These are phyloP conservation scores for Drosophila pseudotalamancana DNA, from an alignment of 2,888 invertebrate genomes.

Conservation along the genomic window DNA sequence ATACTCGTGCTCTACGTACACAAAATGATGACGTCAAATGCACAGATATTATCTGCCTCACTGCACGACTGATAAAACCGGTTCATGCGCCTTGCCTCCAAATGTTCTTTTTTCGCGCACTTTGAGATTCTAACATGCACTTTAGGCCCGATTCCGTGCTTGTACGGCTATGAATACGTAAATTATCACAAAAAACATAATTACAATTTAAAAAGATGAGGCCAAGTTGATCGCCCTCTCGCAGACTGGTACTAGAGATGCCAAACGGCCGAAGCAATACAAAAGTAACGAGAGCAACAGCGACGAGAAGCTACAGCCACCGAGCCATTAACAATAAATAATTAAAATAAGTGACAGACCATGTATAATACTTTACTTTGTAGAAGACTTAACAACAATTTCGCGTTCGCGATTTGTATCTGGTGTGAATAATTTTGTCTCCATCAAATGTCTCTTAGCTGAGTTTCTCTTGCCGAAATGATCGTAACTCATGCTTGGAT, in stretches of 20 bases:
- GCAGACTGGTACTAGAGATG: conserved; percentile 67
- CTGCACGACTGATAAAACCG: conserved; percentile 55
- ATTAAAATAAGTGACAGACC: conserved; percentile 76
- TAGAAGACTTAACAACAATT: conserved; percentile 39
- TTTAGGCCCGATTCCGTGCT: neutral
- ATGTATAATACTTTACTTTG: conserved; percentile 61
- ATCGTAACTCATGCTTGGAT: neutral
- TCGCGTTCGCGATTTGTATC: conserved; percentile 58
- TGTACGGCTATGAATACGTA: conserved; percentile 12
- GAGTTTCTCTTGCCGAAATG: conserved; percentile 12
- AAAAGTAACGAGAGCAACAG: conserved; percentile 16
- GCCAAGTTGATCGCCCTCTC: conserved; percentile 79
- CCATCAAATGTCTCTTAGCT: conserved; percentile 18
- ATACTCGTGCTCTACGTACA: conserved; percentile 7
- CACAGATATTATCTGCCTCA: conserved; percentile 30
- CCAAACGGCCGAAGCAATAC: conserved; percentile 26
- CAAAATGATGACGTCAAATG: conserved; percentile 47
- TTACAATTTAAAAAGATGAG: conserved; percentile 38
- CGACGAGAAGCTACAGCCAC: conserved; percentile 26
- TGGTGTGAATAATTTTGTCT: conserved; percentile 55
- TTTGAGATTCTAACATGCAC: conserved; percentile 3
- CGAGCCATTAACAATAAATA: conserved; percentile 69
- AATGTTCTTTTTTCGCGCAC: conserved; percentile 31
- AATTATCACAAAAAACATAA: conserved; percentile 53
- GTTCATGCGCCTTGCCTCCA: conserved; percentile 57